A percentile compares a stretch with the other conserved stretches of the same genome.
phyloP scores from a whole-genome alignment of 2,888 invertebrate species.

The Nomada fabriciana region DNA sequence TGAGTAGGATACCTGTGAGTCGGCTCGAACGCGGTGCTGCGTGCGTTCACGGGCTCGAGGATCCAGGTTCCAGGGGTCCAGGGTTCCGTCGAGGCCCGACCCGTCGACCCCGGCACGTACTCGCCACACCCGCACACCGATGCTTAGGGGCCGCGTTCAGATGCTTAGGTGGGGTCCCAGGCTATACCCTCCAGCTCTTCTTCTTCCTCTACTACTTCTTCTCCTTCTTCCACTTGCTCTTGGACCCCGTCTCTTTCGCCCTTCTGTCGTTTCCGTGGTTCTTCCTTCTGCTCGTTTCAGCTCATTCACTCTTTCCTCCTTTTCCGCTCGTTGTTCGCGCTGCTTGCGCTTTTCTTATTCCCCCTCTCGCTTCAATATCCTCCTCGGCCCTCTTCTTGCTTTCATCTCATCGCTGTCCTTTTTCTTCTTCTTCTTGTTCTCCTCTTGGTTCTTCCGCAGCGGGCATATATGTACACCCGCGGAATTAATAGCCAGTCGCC shows the following conservation, averaged over 20 bases:
- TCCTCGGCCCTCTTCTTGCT: conserved; percentile 27
- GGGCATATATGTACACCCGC: conserved; percentile 76
- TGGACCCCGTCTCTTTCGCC: background rate
- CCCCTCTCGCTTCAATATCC: conserved; percentile 6
- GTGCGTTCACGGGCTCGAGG: conserved; percentile 77
- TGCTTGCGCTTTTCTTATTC: conserved; percentile 9
- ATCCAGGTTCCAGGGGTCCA: conserved; percentile 71
- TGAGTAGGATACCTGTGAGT: conserved; percentile 46
- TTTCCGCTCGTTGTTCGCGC: conserved; percentile 23
- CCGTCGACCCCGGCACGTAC: conserved; percentile 84
- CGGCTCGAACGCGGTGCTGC: conserved; percentile 70
- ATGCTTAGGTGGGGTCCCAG: conserved; percentile 80
- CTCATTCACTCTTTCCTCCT: conserved; percentile 9
- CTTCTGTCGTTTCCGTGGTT: conserved; percentile 39
- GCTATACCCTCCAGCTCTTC: conserved; percentile 64
- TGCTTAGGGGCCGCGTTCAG: conserved; percentile 77
- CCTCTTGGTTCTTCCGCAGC: conserved; percentile 40
- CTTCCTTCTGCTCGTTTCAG: conserved; percentile 18
- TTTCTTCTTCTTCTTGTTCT: conserved; percentile 23
- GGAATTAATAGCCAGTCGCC: conserved; percentile 83
- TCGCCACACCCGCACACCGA: conserved; percentile 84
- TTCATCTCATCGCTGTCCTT: conserved; percentile 8
- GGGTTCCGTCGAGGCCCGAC: conserved; percentile 80
- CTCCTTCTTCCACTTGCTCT: conserved; percentile 12
- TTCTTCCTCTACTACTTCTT: conserved; percentile 32